Percentiles rank a stretch among this genome's conserved stretches.
These are phyloP conservation scores for Hepsetus odoe DNA, from an alignment of 2,113 vertebrate species.

Conservation along the genomic window DNA sequence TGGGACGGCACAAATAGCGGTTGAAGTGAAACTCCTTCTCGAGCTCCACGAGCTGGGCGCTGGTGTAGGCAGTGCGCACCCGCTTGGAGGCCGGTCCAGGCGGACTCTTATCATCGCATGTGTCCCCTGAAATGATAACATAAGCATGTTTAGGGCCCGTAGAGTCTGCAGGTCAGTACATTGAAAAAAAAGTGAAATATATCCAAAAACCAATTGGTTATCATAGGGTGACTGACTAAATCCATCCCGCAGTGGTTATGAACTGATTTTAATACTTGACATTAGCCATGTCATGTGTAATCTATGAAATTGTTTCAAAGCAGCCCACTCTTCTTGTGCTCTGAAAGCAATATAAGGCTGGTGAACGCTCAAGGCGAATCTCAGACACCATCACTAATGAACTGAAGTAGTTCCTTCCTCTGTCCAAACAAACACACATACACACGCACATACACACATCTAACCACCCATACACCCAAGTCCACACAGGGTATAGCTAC, in stretches of 20 bases:
- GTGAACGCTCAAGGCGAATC: conserved; percentile 1
- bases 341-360: neutral
- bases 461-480: conserved; percentile 20
- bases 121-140: conserved; percentile 81
- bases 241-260: neutral
- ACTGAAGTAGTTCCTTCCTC: neutral
- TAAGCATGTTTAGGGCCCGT: conserved; percentile 12
- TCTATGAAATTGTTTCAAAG: neutral
- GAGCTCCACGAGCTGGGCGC: conserved; percentile 95
- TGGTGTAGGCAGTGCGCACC: conserved; percentile 96
- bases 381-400: neutral
- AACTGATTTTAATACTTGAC: conserved; percentile 1
- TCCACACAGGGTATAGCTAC: conserved; percentile 82
- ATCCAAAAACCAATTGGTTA: neutral
- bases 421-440: conserved; percentile 1
- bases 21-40: conserved; percentile 99
- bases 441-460: neutral
- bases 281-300: neutral
- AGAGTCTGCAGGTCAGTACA: conserved; percentile 3
- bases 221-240: neutral
- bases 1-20: conserved; percentile 94
- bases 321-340: neutral
- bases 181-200: neutral
- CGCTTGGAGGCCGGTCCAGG: conserved; percentile 94
- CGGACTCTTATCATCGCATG: conserved; percentile 96